A percentile compares a stretch with the other conserved stretches of the same genome.
Conservation (phyloP, 1,140 invertebrate genomes). For the Heliothis virescens region DNA sequence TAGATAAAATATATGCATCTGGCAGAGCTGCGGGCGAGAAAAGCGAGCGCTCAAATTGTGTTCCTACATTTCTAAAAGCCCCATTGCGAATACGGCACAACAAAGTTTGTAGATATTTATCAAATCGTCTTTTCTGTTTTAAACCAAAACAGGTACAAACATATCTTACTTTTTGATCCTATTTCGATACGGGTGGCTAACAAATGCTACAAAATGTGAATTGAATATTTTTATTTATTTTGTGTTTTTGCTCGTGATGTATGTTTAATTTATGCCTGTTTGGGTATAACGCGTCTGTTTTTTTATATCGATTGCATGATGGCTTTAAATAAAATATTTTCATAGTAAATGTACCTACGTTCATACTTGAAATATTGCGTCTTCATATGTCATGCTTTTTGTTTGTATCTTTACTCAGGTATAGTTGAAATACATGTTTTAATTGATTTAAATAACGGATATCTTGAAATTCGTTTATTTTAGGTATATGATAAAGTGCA, state of each 20-base stretch:
- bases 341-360: no score
- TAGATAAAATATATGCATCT: constrained; percentile 56
- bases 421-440: no score
- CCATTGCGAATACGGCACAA: constrained; percentile 58
- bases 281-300: background rate
- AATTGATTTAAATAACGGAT: no score
- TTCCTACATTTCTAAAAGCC: constrained; percentile 69
- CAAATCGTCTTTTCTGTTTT: constrained; percentile 70
- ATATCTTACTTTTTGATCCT: constrained; percentile 2
- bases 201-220: constrained; percentile 26
- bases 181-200: constrained; percentile 9
- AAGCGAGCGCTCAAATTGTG: constrained; percentile 67
- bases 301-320: no score
- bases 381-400: no score
- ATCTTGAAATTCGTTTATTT: no score
- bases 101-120: constrained; percentile 74
- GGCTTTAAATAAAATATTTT: no score
- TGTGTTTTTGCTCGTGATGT: background rate
- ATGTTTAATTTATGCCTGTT: background rate
- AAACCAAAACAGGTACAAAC: constrained; percentile 43
- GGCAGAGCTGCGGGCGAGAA: constrained; percentile 61
- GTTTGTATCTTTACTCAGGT: no score
- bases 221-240: background rate
- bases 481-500: no score
- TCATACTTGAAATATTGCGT: no score